A percentile compares a stretch with the other conserved stretches of the same genome.
phyloP scores from a whole-genome alignment of 30 jellyfish, hydroid and myxozoan species.

The Catostylus mosaicus region DNA sequence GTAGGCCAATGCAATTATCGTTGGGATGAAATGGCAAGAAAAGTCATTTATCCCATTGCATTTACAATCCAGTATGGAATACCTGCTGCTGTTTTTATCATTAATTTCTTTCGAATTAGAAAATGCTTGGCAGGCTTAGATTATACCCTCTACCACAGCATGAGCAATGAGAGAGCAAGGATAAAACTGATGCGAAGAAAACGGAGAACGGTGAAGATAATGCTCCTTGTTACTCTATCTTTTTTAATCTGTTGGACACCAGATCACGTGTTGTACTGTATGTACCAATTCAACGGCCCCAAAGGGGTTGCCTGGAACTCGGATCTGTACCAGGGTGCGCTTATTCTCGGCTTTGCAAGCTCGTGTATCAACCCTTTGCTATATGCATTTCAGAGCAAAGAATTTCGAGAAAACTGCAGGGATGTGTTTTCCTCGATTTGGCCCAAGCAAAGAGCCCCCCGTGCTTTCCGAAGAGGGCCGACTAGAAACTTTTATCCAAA shows the following conservation, averaged over 20 bases:
- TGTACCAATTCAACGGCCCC: constrained; percentile 51
- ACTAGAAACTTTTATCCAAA: too few species aligned
- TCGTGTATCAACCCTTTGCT: constrained; percentile 87
- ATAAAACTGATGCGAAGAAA: constrained; percentile 21
- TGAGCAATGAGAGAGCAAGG: constrained; percentile 20
- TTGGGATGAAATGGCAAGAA: constrained; percentile 15
- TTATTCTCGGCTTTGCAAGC: constrained; percentile 68
- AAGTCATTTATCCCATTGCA: constrained; percentile 26
- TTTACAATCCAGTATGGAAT: constrained; percentile 50
- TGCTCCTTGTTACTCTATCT: constrained; percentile 43
- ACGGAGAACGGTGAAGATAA: constrained; percentile 60
- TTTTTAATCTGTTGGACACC: constrained; percentile 88
- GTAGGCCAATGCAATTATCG: constrained; percentile 68
- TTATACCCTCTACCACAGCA: constrained; percentile 1
- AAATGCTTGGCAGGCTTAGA: constrained; percentile 40
- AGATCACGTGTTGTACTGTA: constrained; percentile 62
- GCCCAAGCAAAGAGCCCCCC: too few species aligned
- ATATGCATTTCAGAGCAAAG: constrained; percentile 78
- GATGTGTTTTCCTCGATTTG: too few species aligned
- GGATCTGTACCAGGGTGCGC: constrained; percentile 56
- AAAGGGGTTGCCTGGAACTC: constrained; percentile 74
- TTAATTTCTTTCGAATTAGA: constrained; percentile 54
- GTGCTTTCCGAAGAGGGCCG: too few species aligned
- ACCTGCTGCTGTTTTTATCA: constrained; percentile 54
- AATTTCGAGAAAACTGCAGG: constrained; percentile 63